Conservation (phyloP, 64 coral and sea anemone species). For the Exaiptasia diaphana region DNA sequence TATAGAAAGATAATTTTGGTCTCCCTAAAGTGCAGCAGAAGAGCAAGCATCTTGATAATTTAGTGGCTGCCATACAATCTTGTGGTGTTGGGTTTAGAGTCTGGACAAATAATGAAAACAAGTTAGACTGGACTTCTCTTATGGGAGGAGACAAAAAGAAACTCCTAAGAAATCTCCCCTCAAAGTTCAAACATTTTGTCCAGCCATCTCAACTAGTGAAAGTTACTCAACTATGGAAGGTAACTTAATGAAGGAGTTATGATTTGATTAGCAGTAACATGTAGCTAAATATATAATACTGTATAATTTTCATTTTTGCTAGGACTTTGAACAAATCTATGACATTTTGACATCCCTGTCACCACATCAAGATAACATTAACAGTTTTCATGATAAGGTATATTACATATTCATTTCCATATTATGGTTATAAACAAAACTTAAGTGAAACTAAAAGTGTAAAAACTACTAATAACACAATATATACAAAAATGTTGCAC, state of each 20-base stretch:
- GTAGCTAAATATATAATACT: slow-evolving; percentile 1
- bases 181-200: slow-evolving; percentile 17
- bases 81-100: slow-evolving; percentile 33
- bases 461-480: no score
- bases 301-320: background rate
- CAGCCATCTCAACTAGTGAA: background rate
- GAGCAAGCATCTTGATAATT: slow-evolving; percentile 26
- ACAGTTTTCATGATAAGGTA: slow-evolving; percentile 12
- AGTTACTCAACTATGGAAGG: background rate
- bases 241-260: background rate
- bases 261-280: background rate
- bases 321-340: slow-evolving; percentile 5
- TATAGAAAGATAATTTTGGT: slow-evolving; percentile 43
- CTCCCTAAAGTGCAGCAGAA: background rate
- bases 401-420: background rate
- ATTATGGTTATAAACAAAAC: no score
- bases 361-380: background rate
- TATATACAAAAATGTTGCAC: no score
- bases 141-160: slow-evolving; percentile 43
- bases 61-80: slow-evolving; percentile 4
- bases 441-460: no score
- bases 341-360: background rate
- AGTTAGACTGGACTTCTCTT: slow-evolving; percentile 42
- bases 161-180: slow-evolving; percentile 37
- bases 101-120: slow-evolving; percentile 42